Base-by-base conservation (phyloP, 2,113 vertebrate genomes). In the Polypterus bichir region DNA sequence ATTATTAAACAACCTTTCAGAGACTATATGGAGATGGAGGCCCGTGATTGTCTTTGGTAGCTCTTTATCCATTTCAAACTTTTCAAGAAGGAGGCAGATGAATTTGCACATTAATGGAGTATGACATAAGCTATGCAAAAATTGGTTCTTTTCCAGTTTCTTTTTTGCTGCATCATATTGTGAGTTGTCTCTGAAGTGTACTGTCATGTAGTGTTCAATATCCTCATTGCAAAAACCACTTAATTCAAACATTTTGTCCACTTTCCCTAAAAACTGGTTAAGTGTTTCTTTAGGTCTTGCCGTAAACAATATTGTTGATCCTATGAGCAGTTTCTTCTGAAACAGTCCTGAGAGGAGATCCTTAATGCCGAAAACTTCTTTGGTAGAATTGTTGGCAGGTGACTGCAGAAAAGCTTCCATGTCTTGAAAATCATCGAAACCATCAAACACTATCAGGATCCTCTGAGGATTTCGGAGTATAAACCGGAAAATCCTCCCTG, bases 371-470 rank as follows among this genome's bases (percentile, higher is more conserved):
- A 61, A 81, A 5, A 57, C 56, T 65, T 78, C 75, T 0, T 73
- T 10, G 49, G 69, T 63, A 66, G 27, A 9, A 1, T 76, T 66
- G 48, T 67, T 60, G 9, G 62, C 46, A 0, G 66, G 61, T n/a
- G 65, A 57, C 61, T 83, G 86, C 47, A 84, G 61, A 3, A 82
- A 71, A 7, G 74, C 67, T 0, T 94, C 93, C 27, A 75, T 80
- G 47, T 91, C 84, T 0, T 80, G 75, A 2, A 92, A 70, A n/a
- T 84, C 86, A 9, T 90, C 87, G 47, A 94, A 89, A n/a, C 85
- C 84, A n/a, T 98, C 94, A 59, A 97, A 91, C 58, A 93, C 70
- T 27, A 98, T 66, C 62, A 98, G 89, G 4, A 92, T 81, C 1
- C 82, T 88, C 49, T 84, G 73, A 0, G 93, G 83, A 62, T 78